These are phyloP conservation scores for Polymixis lichenea DNA, from an alignment of 2,888 invertebrate species.

Conservation along the genomic window DNA sequence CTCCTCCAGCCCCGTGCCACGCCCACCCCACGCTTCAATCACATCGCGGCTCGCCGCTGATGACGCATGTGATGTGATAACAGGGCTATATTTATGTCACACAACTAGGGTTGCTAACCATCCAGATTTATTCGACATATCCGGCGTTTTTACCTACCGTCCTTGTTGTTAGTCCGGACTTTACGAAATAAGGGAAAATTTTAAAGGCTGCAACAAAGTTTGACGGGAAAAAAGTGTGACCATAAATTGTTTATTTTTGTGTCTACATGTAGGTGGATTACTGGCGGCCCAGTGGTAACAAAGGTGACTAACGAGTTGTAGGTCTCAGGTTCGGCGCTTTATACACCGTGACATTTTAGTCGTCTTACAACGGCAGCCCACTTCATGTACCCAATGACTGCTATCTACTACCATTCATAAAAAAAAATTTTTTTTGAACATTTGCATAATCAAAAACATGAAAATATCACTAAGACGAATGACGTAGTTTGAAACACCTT, in stretches of 20 bases:
- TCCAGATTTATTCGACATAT: background rate
- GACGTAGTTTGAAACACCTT: no score
- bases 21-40: slow-evolving; percentile 68
- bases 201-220: background rate
- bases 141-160: background rate
- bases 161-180: background rate
- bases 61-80: slow-evolving; percentile 65
- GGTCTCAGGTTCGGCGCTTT: no score
- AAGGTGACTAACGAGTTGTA: no score
- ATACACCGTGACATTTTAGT: no score
- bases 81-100: slow-evolving; percentile 53
- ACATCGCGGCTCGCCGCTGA: slow-evolving; percentile 44
- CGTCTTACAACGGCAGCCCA: no score
- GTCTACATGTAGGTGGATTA: background rate
- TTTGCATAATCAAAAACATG: no score
- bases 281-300: no score
- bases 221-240: slow-evolving; percentile 25
- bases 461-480: no score
- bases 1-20: slow-evolving; percentile 52
- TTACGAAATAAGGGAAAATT: no score
- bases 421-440: no score
- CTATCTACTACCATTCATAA: no score
- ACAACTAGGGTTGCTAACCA: slow-evolving; percentile 21
- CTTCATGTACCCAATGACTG: no score
- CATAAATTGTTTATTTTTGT: background rate